Conservation (phyloP, 2,797 vertebrate genomes). For the Arnoldichthys spilopterus region DNA sequence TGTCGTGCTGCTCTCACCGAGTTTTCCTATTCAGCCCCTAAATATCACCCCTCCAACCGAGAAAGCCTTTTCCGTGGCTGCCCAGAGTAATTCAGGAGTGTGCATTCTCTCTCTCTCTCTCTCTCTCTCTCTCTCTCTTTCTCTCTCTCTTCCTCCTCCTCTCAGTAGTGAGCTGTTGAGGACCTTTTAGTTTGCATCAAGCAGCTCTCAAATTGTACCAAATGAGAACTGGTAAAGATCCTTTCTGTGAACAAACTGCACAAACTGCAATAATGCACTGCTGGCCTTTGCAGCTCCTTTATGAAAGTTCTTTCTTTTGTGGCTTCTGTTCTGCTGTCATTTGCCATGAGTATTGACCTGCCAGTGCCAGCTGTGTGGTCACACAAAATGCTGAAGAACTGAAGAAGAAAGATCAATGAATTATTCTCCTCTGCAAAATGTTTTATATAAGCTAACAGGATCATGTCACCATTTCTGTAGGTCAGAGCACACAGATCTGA, state of each 20-base stretch:
- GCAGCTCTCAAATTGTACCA: background rate
- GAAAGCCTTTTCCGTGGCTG: conserved; percentile 26
- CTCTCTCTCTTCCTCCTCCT: conserved; percentile 5
- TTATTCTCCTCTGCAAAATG: background rate
- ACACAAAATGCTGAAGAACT: background rate
- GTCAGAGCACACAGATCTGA: background rate
- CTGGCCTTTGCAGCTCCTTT: background rate
- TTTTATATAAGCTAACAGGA: background rate
- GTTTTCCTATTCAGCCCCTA: conserved; percentile 46
- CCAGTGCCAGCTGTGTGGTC: background rate
- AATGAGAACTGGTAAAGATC: background rate
- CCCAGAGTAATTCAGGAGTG: conserved; percentile 23
- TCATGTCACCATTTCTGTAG: no score
- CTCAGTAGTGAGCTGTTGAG: background rate
- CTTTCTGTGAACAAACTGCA: background rate
- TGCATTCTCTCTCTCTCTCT: background rate
- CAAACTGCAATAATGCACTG: background rate
- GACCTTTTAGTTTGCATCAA: background rate
- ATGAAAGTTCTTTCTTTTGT: background rate
- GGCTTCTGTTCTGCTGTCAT: background rate
- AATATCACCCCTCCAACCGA: conserved; percentile 48
- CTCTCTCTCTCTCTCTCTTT: conserved; percentile 5
- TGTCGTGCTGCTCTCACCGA: conserved; percentile 18
- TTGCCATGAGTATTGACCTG: background rate
- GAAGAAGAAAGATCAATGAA: background rate